Percentiles rank a stretch among this genome's conserved stretches.
Conservation (phyloP, 2,888 invertebrate genomes). For the Xestia rhomboidea region DNA sequence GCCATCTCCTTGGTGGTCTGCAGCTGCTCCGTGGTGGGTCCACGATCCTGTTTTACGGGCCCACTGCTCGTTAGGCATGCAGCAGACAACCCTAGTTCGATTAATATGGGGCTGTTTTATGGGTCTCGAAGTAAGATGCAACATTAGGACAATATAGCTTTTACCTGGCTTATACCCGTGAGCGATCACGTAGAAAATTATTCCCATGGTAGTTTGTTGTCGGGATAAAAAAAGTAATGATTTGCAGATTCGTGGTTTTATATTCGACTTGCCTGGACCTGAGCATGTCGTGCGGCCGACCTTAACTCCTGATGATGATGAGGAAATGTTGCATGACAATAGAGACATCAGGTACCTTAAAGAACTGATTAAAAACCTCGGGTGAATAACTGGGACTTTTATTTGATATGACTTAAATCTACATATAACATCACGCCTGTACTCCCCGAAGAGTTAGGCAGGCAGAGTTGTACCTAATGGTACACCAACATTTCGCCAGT, state of each 20-base stretch:
- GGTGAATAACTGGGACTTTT: slow-evolving; percentile 69
- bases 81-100: background rate
- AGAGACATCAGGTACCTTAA: slow-evolving; percentile 82
- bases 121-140: background rate
- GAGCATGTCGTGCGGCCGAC: slow-evolving; percentile 61
- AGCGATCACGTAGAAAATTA: background rate
- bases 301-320: slow-evolving; percentile 71
- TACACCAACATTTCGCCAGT: no score
- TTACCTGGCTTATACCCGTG: background rate
- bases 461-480: no score
- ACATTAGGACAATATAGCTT: background rate
- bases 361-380: slow-evolving; percentile 87
- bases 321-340: slow-evolving; percentile 77
- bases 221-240: background rate
- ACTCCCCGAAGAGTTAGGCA: background rate
- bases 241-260: slow-evolving; percentile 77
- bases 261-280: slow-evolving; percentile 76
- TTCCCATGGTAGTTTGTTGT: background rate
- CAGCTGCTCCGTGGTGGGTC: background rate
- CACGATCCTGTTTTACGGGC: background rate
- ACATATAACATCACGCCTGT: background rate
- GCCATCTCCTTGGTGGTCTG: background rate
- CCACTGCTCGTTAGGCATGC: background rate
- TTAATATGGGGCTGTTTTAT: background rate
- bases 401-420: slow-evolving; percentile 30